A percentile compares a stretch with the other conserved stretches of the same genome.
Conservation (phyloP, 2,888 invertebrate genomes). For the Caenorhabditis auriculariae region DNA sequence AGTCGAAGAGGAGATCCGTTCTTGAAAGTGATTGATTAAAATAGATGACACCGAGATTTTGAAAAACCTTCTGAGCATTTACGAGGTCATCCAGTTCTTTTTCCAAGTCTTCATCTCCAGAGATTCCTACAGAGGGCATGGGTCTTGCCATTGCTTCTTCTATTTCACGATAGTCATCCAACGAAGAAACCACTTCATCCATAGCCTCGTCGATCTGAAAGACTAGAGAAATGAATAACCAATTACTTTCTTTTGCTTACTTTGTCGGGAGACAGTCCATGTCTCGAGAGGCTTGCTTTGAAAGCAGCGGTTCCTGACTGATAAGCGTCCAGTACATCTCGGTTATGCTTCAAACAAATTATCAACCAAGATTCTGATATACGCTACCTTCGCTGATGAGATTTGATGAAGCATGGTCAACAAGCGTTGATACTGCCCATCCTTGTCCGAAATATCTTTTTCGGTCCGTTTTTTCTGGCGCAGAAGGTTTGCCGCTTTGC, state of each 20-base stretch:
- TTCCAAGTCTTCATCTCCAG: slow-evolving; percentile 31
- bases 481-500: slow-evolving; percentile 40
- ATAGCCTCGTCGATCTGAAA: slow-evolving; percentile 56
- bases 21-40: slow-evolving; percentile 5
- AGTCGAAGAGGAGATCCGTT: slow-evolving; percentile 22
- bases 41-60: not conserved
- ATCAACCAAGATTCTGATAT: not conserved
- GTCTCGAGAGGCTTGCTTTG: slow-evolving; percentile 51
- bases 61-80: slow-evolving; percentile 16
- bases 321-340: slow-evolving; percentile 57
- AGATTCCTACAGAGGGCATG: not conserved
- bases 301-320: slow-evolving; percentile 53
- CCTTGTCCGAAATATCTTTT: slow-evolving; percentile 57
- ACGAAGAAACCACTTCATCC: slow-evolving; percentile 53
- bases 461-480: slow-evolving; percentile 50
- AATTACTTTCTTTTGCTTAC: slow-evolving; percentile 15
- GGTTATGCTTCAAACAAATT: slow-evolving; percentile 40
- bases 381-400: slow-evolving; percentile 39
- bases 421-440: slow-evolving; percentile 53
- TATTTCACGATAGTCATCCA: slow-evolving; percentile 54
- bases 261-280: slow-evolving; percentile 56
- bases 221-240: not conserved
- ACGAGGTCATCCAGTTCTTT: slow-evolving; percentile 31
- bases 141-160: slow-evolving; percentile 46
- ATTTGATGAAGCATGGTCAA: slow-evolving; percentile 55